phyloP scores from a whole-genome alignment of 2,888 invertebrate species.

The Coelopa pilipes region DNA sequence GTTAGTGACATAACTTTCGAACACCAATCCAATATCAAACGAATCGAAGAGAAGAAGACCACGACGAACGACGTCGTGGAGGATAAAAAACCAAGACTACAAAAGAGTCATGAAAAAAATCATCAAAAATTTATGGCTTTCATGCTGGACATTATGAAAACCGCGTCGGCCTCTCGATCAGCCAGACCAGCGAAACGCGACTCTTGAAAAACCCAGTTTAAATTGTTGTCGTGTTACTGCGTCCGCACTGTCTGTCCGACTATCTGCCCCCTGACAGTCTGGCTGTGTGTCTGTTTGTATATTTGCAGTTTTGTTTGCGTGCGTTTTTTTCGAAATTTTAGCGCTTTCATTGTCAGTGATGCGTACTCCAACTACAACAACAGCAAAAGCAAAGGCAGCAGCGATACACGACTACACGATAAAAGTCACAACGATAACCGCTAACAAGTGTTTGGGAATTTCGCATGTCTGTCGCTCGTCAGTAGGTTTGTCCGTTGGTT shows the following conservation, averaged over 20 bases:
- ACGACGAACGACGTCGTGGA: background rate
- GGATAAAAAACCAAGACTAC: background rate
- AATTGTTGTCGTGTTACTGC: background rate
- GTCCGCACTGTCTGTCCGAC: background rate
- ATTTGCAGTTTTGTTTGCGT: conserved; percentile 10
- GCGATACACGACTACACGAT: background rate
- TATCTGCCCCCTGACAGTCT: background rate
- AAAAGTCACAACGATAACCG: conserved; percentile 14
- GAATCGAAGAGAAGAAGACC: background rate
- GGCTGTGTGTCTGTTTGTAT: conserved; percentile 2
- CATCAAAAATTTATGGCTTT: background rate
- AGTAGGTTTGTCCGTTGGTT: conserved; percentile 9
- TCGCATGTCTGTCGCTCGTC: conserved; percentile 2
- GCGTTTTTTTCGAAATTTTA: conserved; percentile 11
- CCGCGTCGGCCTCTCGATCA: background rate
- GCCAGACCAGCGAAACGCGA: background rate
- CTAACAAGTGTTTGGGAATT: conserved; percentile 32
- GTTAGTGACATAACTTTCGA: conserved; percentile 11
- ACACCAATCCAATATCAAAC: background rate
- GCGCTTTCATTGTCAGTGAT: conserved; percentile 21
- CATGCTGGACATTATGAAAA: background rate
- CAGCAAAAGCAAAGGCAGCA: background rate
- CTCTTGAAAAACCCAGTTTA: conserved; percentile 28
- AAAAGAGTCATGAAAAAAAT: conserved; percentile 7
- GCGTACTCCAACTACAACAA: conserved; percentile 19